These are phyloP conservation scores for Arremon aurantiirostris DNA, from an alignment of 2,797 vertebrate species.

Conservation along the genomic window DNA sequence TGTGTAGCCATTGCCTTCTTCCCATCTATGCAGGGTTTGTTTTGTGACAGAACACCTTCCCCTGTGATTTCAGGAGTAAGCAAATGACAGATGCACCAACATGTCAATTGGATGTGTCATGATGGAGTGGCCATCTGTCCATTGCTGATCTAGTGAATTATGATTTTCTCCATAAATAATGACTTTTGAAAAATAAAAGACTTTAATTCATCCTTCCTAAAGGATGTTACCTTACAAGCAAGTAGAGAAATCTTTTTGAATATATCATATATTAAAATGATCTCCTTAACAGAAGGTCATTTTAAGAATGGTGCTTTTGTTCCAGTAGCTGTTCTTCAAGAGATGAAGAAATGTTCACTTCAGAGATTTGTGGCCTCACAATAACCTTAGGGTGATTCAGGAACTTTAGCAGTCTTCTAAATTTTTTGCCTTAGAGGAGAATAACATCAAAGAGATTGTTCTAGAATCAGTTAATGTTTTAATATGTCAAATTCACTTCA, in stretches of 20 bases:
- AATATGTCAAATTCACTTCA: background rate
- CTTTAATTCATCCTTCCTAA: background rate
- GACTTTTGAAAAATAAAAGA: background rate
- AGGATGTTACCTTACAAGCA: background rate
- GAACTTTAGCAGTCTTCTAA: background rate
- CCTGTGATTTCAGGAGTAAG: background rate
- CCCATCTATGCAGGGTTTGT: background rate
- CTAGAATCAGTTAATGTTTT: background rate
- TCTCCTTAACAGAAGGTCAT: background rate
- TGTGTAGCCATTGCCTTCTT: background rate
- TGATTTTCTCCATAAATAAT: background rate
- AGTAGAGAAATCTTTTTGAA: background rate
- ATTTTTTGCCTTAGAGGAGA: background rate
- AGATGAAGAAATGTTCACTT: background rate
- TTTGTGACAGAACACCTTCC: background rate
- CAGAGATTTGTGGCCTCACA: background rate
- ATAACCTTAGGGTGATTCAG: background rate
- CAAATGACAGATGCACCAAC: background rate
- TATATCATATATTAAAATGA: background rate
- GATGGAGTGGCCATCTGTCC: background rate
- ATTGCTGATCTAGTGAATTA: background rate
- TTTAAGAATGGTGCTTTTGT: background rate
- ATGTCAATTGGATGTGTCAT: background rate
- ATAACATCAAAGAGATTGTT: background rate
- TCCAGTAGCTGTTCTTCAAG: background rate